Conservation (phyloP, 1,140 invertebrate species). For the Lutraria rhynchaena region DNA sequence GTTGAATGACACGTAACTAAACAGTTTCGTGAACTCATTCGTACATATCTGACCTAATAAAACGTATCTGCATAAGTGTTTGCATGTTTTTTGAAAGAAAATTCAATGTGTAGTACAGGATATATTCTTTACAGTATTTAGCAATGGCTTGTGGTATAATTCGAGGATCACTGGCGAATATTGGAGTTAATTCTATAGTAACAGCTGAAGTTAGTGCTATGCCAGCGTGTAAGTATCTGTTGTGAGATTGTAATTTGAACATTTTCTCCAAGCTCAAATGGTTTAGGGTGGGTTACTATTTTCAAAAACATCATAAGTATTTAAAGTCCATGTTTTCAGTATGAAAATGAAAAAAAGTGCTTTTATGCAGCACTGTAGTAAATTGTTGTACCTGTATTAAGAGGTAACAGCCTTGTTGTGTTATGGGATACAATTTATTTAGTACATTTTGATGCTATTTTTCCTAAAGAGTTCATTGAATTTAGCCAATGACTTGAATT, state of each 20-base stretch:
- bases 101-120: neutral
- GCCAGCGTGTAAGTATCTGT: constrained; percentile 91
- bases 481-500: too few species aligned
- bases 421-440: too few species aligned
- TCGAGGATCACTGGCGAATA: constrained; percentile 95
- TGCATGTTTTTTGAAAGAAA: too few species aligned
- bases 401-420: neutral
- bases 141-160: constrained; percentile 98
- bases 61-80: too few species aligned
- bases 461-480: too few species aligned
- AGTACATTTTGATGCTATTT: too few species aligned
- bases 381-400: neutral
- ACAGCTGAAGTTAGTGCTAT: constrained; percentile 96
- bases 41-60: too few species aligned
- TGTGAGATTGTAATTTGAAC: neutral
- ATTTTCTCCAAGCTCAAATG: neutral
- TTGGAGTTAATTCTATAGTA: constrained; percentile 96
- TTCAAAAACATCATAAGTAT: neutral
- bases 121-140: constrained; percentile 88
- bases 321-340: too few species aligned
- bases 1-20: too few species aligned
- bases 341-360: neutral
- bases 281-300: neutral
- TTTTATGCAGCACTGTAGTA: neutral
- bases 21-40: too few species aligned